Conservation (phyloP, 2,797 vertebrate species). For the Clarias laeviceps region DNA sequence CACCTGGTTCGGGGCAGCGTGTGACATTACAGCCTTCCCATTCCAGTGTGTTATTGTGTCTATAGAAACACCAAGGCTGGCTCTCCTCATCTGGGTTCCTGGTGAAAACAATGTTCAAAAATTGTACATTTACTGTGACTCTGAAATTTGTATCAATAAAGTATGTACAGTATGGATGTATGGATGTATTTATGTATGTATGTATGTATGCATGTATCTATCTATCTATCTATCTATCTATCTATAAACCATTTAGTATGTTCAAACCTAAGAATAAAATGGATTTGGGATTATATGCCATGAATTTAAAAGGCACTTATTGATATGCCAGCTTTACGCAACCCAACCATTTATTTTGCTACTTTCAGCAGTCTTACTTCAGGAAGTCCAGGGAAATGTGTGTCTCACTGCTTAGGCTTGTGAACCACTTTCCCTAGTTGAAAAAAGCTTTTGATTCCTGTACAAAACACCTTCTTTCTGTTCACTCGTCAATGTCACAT, state of each 20-base stretch:
- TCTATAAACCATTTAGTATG: not conserved
- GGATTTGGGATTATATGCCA: not conserved
- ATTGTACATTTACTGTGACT: not conserved
- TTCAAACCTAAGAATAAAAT: not conserved
- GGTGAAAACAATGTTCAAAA: not conserved
- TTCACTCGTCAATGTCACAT: not conserved
- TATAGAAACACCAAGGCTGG: slow-evolving; percentile 71
- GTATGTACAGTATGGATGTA: no score
- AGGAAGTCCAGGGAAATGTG: not conserved
- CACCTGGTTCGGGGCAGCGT: slow-evolving; percentile 59
- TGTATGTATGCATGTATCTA: no score
- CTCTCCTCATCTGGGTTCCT: slow-evolving; percentile 73
- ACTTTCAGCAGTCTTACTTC: not conserved
- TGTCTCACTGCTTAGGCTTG: not conserved
- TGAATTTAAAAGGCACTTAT: not conserved
- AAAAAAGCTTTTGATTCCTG: not conserved
- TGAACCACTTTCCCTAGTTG: not conserved
- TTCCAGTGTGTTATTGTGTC: slow-evolving; percentile 44
- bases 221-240: no score
- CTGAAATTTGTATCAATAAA: not conserved
- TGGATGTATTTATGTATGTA: no score
- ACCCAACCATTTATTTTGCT: slow-evolving; percentile 1
- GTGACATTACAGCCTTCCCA: slow-evolving; percentile 67
- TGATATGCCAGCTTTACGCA: slow-evolving; percentile 9
- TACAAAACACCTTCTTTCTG: not conserved